Percentiles rank a stretch among this genome's conserved stretches.
Conservation (phyloP, 2,888 invertebrate species). For the Lasioglossum villosulum region DNA sequence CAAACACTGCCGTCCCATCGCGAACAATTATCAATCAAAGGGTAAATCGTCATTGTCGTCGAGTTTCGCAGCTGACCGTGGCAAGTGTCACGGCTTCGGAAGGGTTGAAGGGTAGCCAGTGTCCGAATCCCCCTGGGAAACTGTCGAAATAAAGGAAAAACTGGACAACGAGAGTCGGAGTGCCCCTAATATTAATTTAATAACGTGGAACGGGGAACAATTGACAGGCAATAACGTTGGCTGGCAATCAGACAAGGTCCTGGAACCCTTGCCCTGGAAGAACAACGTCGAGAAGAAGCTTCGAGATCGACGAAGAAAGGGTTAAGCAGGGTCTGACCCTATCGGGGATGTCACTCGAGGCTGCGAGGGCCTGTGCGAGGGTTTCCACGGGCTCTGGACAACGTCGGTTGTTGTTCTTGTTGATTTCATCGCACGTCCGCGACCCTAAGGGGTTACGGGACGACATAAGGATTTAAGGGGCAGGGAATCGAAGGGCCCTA, state of each 20-base stretch:
- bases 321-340: conserved; percentile 75
- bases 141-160: conserved; percentile 77
- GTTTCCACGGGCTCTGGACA: conserved; percentile 68
- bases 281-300: conserved; percentile 42
- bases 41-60: conserved; percentile 40
- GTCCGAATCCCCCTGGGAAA: conserved; percentile 79
- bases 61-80: conserved; percentile 36
- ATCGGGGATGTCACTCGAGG: conserved; percentile 82
- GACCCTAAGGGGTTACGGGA: conserved; percentile 78
- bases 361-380: conserved; percentile 77
- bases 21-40: conserved; percentile 40
- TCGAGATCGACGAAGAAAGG: neutral
- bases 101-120: conserved; percentile 33
- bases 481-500: conserved; percentile 56
- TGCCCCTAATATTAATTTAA: conserved; percentile 83
- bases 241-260: conserved; percentile 80
- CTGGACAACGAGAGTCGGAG: conserved; percentile 69
- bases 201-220: conserved; percentile 81
- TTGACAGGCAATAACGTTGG: conserved; percentile 83
- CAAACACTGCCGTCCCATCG: neutral
- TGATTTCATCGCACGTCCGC: conserved; percentile 83
- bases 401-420: conserved; percentile 82
- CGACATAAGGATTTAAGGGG: conserved; percentile 80
- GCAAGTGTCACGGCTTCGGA: conserved; percentile 40
- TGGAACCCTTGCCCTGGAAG: conserved; percentile 71